phyloP scores from a whole-genome alignment of 2,888 invertebrate genomes.

The Leptinotarsa rubiginosa region DNA sequence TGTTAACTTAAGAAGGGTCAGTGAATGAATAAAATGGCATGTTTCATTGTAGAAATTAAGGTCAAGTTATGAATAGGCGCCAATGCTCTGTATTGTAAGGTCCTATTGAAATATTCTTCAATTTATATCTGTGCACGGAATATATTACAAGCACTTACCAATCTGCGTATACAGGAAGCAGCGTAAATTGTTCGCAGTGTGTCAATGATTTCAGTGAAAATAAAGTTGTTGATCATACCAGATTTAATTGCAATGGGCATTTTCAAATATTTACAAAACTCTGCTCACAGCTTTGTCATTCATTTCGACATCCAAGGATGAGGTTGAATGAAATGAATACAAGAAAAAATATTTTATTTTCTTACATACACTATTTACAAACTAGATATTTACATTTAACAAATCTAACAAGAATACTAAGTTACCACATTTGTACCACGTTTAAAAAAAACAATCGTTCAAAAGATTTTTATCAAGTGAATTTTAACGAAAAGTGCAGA shows the following conservation, averaged over 20 bases:
- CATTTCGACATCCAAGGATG: not conserved
- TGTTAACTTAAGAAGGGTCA: constrained; percentile 35
- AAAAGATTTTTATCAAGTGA: constrained; percentile 40
- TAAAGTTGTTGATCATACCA: not conserved
- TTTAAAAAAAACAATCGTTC: constrained; percentile 49
- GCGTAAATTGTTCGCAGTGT: constrained; percentile 29
- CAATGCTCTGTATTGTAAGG: constrained; percentile 32
- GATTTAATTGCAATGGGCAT: not conserved
- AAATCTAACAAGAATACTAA: constrained; percentile 59
- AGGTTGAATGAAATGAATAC: constrained; percentile 33
- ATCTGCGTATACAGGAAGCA: constrained; percentile 33
- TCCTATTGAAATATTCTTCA: constrained; percentile 32
- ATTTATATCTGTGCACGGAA: constrained; percentile 29
- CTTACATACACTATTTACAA: constrained; percentile 60
- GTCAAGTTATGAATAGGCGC: constrained; percentile 41
- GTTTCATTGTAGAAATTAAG: constrained; percentile 38
- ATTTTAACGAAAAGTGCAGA: constrained; percentile 39
- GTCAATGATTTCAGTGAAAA: constrained; percentile 8
- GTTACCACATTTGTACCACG: constrained; percentile 60
- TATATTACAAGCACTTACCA: constrained; percentile 10
- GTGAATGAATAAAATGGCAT: constrained; percentile 37
- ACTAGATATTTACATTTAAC: constrained; percentile 59
- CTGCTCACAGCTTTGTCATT: not conserved
- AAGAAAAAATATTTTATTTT: constrained; percentile 57
- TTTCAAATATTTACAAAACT: not conserved